Evolutionary conservation across 2,888 invertebrate species (phyloP).

Genomic region (Platycnemis pennipes): DNA sequence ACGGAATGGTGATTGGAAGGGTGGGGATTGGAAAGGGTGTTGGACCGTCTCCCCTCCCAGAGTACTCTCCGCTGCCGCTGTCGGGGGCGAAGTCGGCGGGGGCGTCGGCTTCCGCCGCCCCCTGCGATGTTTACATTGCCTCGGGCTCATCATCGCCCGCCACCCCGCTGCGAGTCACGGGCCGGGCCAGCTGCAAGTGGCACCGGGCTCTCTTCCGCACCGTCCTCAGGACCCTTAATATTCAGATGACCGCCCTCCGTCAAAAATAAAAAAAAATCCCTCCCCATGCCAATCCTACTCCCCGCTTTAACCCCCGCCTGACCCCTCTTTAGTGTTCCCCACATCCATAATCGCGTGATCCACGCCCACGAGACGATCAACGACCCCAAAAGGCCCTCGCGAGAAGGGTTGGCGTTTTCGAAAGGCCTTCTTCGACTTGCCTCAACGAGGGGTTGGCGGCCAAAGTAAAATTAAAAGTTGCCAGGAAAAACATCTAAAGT

Average conservation of each 20-base stretch:
- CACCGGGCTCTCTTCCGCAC: not conserved
- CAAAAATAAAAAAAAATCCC: not conserved
- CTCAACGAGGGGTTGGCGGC: not conserved
- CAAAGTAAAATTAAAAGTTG: no score
- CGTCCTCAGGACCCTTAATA: not conserved
- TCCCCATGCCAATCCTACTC: not conserved
- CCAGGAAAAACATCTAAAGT: no score
- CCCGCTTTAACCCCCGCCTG: not conserved
- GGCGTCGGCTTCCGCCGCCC: not conserved
- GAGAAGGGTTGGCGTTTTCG: not conserved
- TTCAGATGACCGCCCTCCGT: not conserved
- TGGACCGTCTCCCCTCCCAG: not conserved
- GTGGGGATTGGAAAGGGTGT: not conserved
- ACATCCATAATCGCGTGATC: not conserved
- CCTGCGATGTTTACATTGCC: conserved; percentile 15
- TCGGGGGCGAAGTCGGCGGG: not conserved
- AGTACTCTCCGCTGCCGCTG: not conserved
- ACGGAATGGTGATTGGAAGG: not conserved
- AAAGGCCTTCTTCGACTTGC: not conserved
- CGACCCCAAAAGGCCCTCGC: not conserved
- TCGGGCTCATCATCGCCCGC: not conserved
- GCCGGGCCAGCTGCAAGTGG: not conserved
- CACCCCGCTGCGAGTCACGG: not conserved
- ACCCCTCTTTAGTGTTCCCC: not conserved
- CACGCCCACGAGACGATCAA: not conserved